Conservation (phyloP, 2,888 invertebrate genomes). For the Sarcophaga caerulescens region DNA sequence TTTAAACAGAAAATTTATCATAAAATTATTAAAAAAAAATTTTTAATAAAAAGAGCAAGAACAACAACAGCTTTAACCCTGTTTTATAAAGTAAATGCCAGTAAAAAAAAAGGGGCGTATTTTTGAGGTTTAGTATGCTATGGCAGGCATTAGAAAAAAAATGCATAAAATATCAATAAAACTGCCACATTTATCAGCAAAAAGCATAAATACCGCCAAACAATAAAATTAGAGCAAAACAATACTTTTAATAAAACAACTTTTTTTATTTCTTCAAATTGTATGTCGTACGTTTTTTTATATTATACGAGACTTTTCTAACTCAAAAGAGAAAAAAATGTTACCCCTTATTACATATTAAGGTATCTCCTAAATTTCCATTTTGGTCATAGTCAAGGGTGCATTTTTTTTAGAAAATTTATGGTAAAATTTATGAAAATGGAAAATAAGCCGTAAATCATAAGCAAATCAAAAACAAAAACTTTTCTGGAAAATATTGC, state of each 20-base stretch:
- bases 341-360: neutral
- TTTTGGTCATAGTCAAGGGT: neutral
- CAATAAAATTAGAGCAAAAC: neutral
- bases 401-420: neutral
- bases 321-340: neutral
- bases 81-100: too few species aligned
- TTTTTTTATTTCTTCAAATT: neutral
- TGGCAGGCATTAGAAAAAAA: constrained; percentile 12
- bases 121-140: too few species aligned
- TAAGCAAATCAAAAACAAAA: neutral
- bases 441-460: constrained; percentile 36
- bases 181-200: constrained; percentile 38
- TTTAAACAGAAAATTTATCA: neutral
- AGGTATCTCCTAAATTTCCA: too few species aligned
- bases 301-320: neutral
- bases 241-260: neutral
- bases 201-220: constrained; percentile 1
- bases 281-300: constrained; percentile 1
- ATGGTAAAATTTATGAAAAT: constrained; percentile 30
- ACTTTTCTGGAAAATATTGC: neutral
- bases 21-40: neutral
- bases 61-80: too few species aligned
- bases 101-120: too few species aligned
- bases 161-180: constrained; percentile 49
- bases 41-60: too few species aligned